Evolutionary conservation across 2,888 invertebrate genomes (phyloP).

Genomic region (Arge pagana): DNA sequence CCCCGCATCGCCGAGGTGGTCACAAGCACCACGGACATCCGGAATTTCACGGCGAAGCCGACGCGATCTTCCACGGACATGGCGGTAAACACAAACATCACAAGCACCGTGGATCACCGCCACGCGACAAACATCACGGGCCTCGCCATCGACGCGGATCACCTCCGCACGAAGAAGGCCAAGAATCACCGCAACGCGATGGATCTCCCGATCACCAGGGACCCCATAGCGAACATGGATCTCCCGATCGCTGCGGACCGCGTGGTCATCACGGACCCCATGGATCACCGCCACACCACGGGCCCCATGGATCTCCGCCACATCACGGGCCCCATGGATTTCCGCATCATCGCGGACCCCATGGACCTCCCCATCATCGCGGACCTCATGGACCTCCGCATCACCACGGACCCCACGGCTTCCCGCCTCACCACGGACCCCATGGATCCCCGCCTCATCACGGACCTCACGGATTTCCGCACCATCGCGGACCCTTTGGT

Average conservation of each 20-base stretch:
- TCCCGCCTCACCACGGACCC: conserved; percentile 2
- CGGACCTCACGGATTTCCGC: not conserved
- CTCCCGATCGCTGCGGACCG: no score
- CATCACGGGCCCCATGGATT: not conserved
- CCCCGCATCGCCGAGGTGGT: no score
- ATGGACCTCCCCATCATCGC: not conserved
- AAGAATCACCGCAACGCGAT: not conserved
- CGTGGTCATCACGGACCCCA: not conserved
- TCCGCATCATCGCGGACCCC: not conserved
- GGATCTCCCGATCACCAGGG: not conserved
- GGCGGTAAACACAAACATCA: no score
- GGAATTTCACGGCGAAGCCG: not conserved
- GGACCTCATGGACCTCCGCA: conserved; percentile 5
- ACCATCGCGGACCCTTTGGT: conserved; percentile 1
- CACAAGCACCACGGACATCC: not conserved
- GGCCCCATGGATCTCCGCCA: not conserved
- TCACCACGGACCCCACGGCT: not conserved
- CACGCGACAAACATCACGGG: not conserved
- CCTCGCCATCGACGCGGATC: not conserved
- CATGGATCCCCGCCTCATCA: not conserved
- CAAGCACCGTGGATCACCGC: not conserved
- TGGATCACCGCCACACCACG: not conserved
- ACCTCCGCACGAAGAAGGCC: not conserved
- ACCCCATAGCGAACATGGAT: not conserved
- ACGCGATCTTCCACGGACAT: not conserved